A percentile compares a stretch with the other conserved stretches of the same genome.
Evolutionary conservation across 2,888 invertebrate genomes (phyloP).

Genomic region (Noctua pronuba): DNA sequence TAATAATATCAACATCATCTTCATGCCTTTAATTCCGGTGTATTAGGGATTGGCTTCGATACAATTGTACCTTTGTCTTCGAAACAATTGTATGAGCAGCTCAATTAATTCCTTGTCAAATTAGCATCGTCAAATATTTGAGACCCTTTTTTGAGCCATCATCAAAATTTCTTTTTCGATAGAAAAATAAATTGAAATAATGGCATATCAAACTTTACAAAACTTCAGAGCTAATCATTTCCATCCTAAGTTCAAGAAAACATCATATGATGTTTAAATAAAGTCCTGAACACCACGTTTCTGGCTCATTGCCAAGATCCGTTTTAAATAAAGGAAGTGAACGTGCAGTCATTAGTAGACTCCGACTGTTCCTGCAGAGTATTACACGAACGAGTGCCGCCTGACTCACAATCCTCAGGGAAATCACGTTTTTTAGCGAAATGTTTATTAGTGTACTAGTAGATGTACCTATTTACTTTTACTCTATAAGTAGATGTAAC

Average conservation of each 20-base stretch:
- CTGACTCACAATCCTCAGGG: conserved; percentile 45
- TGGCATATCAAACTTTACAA: conserved; percentile 5
- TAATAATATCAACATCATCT: too few species aligned
- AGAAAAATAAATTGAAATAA: neutral
- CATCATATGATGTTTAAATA: conserved; percentile 14
- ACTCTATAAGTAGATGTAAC: neutral
- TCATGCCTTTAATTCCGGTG: too few species aligned
- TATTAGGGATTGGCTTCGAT: neutral
- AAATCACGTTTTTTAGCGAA: conserved; percentile 55
- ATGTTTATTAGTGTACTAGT: conserved; percentile 48
- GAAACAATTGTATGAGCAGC: neutral
- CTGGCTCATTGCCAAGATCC: conserved; percentile 46
- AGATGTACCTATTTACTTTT: conserved; percentile 2
- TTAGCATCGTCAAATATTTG: neutral
- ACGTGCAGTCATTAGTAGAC: conserved; percentile 53
- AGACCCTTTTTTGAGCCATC: too few species aligned
- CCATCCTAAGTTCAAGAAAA: neutral
- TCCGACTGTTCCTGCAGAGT: conserved; percentile 30
- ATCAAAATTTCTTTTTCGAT: too few species aligned
- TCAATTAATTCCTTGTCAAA: neutral
- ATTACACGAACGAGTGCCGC: conserved; percentile 33
- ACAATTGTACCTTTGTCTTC: too few species aligned
- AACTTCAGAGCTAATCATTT: conserved; percentile 17
- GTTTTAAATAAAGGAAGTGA: conserved; percentile 48
- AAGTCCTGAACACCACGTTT: conserved; percentile 26